Evolutionary conservation across 2,888 invertebrate species (phyloP).

Genomic region (Barypeithes pellucidus): DNA sequence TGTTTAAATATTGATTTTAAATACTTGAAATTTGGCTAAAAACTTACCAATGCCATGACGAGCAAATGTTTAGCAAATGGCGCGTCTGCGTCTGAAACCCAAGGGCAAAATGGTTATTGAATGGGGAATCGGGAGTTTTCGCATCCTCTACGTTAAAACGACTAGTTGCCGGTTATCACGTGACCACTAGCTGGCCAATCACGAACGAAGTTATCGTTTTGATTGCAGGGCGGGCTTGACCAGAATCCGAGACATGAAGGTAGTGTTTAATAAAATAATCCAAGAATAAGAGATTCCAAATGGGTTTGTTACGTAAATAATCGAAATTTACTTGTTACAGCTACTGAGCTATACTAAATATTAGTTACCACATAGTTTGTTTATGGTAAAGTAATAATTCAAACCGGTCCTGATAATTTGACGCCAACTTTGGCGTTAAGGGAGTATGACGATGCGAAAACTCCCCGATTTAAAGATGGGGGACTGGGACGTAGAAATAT

Average conservation of each 20-base stretch:
- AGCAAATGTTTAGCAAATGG: slow-evolving; percentile 71
- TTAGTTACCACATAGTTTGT: too few relatives aligned
- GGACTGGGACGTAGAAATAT: slow-evolving; percentile 43
- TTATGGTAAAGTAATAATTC: neutral
- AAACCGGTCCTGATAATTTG: neutral
- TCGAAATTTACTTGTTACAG: too few relatives aligned
- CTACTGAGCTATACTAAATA: too few relatives aligned
- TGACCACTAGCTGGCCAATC: neutral
- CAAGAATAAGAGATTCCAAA: too few relatives aligned
- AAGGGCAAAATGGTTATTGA: slow-evolving; percentile 63
- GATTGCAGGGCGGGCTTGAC: neutral
- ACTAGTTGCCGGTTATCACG: slow-evolving; percentile 4
- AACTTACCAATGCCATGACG: slow-evolving; percentile 71
- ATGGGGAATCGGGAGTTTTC: slow-evolving; percentile 42
- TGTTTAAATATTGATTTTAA: slow-evolving; percentile 23
- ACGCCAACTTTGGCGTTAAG: slow-evolving; percentile 7
- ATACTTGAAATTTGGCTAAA: slow-evolving; percentile 32
- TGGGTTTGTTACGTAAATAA: too few relatives aligned
- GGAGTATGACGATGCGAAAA: slow-evolving; percentile 19
- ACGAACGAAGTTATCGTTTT: neutral
- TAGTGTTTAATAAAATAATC: too few relatives aligned
- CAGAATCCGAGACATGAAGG: neutral
- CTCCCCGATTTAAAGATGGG: slow-evolving; percentile 29
- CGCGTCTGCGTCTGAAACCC: slow-evolving; percentile 69
- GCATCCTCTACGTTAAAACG: slow-evolving; percentile 12